phyloP scores from a whole-genome alignment of 2,113 vertebrate species.

The Dolichotis patagonum region DNA sequence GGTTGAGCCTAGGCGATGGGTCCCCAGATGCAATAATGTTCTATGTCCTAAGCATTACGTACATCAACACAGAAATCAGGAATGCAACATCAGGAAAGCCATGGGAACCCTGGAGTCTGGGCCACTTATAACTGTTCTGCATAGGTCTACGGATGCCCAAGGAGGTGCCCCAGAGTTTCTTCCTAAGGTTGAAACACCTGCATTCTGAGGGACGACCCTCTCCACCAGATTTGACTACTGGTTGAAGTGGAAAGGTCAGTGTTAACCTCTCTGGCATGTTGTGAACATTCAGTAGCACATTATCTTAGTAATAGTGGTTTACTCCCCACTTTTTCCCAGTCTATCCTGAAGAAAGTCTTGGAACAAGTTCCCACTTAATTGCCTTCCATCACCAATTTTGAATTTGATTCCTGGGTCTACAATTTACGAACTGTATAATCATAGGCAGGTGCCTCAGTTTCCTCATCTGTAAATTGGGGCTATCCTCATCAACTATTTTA shows the following conservation, averaged over 20 bases:
- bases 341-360: not conserved
- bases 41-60: not conserved
- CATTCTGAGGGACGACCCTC: not conserved
- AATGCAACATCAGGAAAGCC: not conserved
- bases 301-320: not conserved
- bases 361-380: not conserved
- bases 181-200: not conserved
- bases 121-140: not conserved
- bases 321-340: not conserved
- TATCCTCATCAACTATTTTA: not conserved
- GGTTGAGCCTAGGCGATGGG: not conserved
- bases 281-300: not conserved
- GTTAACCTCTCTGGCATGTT: not conserved
- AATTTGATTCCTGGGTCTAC: slow-evolving; percentile 2
- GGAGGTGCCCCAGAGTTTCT: not conserved
- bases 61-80: not conserved
- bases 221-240: not conserved
- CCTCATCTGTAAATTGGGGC: not conserved
- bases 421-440: not conserved
- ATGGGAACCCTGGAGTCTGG: not conserved
- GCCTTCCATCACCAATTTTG: not conserved
- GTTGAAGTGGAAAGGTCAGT: not conserved
- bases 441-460: not conserved
- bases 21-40: not conserved
- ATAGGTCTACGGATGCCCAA: not conserved